These are phyloP conservation scores for Seriola quinqueradiata DNA, from an alignment of 2,113 vertebrate species.

Conservation along the genomic window DNA sequence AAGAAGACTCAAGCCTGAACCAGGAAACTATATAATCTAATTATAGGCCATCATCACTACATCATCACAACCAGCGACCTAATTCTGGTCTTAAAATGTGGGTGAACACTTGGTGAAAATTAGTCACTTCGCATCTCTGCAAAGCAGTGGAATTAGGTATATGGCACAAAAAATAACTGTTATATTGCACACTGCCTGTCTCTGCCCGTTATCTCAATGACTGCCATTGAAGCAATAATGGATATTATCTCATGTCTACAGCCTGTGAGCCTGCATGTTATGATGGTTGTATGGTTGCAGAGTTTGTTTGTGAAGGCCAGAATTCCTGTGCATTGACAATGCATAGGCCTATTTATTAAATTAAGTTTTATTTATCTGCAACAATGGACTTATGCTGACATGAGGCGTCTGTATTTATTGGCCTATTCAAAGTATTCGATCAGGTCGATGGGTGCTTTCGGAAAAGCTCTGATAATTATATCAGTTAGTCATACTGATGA, in stretches of 20 bases:
- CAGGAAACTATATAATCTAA: not conserved
- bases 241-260: too few relatives aligned
- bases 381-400: too few relatives aligned
- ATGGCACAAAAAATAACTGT: not conserved
- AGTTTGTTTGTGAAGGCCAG: too few relatives aligned
- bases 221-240: too few relatives aligned
- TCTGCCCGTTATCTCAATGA: too few relatives aligned
- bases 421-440: too few relatives aligned
- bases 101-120: constrained; percentile 16
- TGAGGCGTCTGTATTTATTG: too few relatives aligned
- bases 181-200: not conserved
- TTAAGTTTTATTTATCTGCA: not conserved
- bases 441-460: too few relatives aligned
- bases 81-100: constrained; percentile 6
- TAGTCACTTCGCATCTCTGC: constrained; percentile 14
- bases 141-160: not conserved
- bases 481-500: too few relatives aligned
- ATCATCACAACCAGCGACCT: constrained; percentile 6
- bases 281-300: too few relatives aligned
- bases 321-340: not conserved
- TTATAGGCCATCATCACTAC: not conserved
- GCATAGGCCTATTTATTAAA: not conserved
- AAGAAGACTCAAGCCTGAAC: not conserved
- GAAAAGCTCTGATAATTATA: too few relatives aligned
- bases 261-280: too few relatives aligned